Evolutionary conservation across 1,140 invertebrate genomes (phyloP).

Genomic region (Muscidifurax raptorellus): DNA sequence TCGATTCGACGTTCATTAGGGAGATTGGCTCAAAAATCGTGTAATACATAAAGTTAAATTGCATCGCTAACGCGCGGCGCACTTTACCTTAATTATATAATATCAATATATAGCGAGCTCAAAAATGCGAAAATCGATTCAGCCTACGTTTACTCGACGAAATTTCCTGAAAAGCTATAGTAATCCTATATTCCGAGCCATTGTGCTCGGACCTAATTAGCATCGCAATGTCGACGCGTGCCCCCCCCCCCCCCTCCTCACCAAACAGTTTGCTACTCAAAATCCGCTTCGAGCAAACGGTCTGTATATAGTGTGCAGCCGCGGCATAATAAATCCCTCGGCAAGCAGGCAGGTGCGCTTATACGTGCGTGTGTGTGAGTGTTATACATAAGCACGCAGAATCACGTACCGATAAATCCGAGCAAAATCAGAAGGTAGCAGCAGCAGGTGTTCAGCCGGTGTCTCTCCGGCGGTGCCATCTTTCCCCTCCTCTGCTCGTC

Average conservation of each 20-base stretch:
- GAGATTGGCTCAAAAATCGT: no score
- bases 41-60: no score
- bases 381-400: not conserved
- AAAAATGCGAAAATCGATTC: no score
- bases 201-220: not conserved
- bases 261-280: not conserved
- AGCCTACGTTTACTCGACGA: no score
- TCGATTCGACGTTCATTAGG: no score
- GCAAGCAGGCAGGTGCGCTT: slow-evolving; percentile 10
- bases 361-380: not conserved
- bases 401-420: slow-evolving; percentile 59
- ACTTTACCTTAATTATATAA: no score
- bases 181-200: not conserved
- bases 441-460: slow-evolving; percentile 45
- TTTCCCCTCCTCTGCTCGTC: slow-evolving; percentile 18
- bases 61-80: no score
- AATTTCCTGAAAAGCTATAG: no score
- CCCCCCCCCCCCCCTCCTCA: no score
- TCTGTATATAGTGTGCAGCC: not conserved
- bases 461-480: slow-evolving; percentile 41
- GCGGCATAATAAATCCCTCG: slow-evolving; percentile 11
- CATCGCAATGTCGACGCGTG: not conserved
- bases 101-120: no score
- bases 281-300: not conserved
- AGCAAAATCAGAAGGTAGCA: slow-evolving; percentile 53